phyloP scores from a whole-genome alignment of 2,797 vertebrate genomes.

The Chiroxiphia lanceolata region DNA sequence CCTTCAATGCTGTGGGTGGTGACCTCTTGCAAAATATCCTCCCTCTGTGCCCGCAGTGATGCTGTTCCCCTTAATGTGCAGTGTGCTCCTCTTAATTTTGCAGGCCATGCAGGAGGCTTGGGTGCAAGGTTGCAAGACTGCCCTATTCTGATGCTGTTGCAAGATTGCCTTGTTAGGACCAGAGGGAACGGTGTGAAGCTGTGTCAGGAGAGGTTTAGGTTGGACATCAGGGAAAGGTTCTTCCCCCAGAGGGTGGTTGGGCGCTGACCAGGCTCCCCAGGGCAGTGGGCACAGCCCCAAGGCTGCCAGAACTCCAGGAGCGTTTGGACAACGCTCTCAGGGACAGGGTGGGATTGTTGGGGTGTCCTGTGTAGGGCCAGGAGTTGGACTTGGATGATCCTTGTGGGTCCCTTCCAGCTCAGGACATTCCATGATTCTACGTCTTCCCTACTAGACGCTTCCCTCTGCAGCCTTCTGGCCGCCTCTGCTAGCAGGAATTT shows the following conservation, averaged over 20 bases:
- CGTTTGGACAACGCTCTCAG: rapidly evolving
- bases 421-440: rapidly evolving
- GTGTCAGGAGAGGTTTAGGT: not conserved
- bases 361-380: not conserved
- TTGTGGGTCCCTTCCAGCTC: not conserved
- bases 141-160: not conserved
- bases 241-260: not conserved
- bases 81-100: not conserved
- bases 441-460: rapidly evolving
- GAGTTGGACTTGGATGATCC: rapidly evolving
- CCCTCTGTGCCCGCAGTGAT: rapidly evolving
- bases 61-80: rapidly evolving
- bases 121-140: not conserved
- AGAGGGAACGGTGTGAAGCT: not conserved
- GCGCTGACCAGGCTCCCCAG: not conserved
- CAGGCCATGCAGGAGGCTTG: rapidly evolving
- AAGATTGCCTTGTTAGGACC: not conserved
- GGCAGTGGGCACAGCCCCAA: not conserved
- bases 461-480: not conserved
- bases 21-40: not conserved
- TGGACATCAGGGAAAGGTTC: rapidly evolving
- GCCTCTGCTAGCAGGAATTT: not conserved
- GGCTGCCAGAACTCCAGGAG: not conserved
- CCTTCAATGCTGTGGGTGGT: rapidly evolving
- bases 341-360: not conserved